Conservation (phyloP, 2,888 invertebrate species). For the Orchestes rusci region DNA sequence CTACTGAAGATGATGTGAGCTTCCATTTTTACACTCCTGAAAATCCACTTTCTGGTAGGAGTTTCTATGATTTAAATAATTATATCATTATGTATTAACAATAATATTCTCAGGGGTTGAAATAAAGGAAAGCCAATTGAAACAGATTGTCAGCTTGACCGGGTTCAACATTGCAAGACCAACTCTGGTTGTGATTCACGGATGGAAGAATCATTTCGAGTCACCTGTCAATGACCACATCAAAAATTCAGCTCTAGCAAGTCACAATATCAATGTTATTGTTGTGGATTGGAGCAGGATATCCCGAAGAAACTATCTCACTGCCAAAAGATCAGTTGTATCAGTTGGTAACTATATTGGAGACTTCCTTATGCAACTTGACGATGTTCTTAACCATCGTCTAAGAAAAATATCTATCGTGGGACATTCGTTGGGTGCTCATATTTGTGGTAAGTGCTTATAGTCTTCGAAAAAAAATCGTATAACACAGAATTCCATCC, state of each 20-base stretch:
- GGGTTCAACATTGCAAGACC: conserved; percentile 26
- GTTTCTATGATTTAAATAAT: background rate
- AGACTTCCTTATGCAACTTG: background rate
- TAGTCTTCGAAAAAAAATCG: too few relatives aligned
- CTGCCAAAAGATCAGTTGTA: conserved; percentile 26
- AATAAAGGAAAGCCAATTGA: conserved; percentile 17
- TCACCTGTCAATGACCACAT: conserved; percentile 30
- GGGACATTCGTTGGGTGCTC: conserved; percentile 36
- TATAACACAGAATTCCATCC: too few relatives aligned
- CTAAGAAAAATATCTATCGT: conserved; percentile 28
- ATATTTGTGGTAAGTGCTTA: conserved; percentile 30
- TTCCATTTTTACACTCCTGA: conserved; percentile 30
- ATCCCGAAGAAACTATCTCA: conserved; percentile 20
- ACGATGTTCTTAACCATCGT: conserved; percentile 17
- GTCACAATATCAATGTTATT: conserved; percentile 35
- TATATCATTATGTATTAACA: background rate
- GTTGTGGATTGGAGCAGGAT: conserved; percentile 36
- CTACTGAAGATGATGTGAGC: conserved; percentile 26
- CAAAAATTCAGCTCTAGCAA: conserved; percentile 27
- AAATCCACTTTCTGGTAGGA: conserved; percentile 19
- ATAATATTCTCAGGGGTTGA: conserved; percentile 10
- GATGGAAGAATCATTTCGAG: conserved; percentile 32
- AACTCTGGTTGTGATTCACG: conserved; percentile 35
- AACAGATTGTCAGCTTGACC: conserved; percentile 12
- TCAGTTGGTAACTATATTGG: conserved; percentile 31